Evolutionary conservation across 2,113 vertebrate genomes (phyloP).

Genomic region (Pungitius pungitius): DNA sequence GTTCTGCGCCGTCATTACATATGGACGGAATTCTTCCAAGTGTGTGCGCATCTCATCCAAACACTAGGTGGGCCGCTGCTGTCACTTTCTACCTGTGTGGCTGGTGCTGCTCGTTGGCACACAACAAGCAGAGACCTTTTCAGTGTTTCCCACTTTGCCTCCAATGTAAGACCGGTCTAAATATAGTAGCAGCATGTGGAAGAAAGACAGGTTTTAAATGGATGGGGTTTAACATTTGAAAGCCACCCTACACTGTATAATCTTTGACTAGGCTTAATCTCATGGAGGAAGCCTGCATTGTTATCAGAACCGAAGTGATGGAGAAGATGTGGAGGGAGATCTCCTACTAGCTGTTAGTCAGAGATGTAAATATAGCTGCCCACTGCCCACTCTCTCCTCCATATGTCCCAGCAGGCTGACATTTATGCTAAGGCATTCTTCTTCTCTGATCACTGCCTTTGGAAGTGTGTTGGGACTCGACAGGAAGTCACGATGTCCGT

Average conservation of each 20-base stretch:
- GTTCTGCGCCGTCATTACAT: neutral
- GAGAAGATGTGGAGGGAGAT: constrained; percentile 39
- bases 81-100: neutral
- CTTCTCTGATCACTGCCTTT: constrained; percentile 19
- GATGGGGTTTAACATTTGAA: constrained; percentile 9
- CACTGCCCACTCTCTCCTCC: constrained; percentile 64
- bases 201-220: neutral
- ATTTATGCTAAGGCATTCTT: constrained; percentile 24
- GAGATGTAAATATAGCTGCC: constrained; percentile 61
- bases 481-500: constrained; percentile 4
- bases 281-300: neutral
- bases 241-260: neutral
- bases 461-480: neutral
- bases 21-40: neutral
- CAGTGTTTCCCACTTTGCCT: neutral
- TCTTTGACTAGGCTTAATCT: constrained; percentile 5
- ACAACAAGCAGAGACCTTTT: neutral
- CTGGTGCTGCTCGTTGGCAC: neutral
- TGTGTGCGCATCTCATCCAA: neutral
- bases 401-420: constrained; percentile 45
- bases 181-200: neutral
- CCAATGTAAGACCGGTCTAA: neutral
- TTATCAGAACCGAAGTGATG: constrained; percentile 18
- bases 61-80: constrained; percentile 15
- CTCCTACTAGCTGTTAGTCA: constrained; percentile 60